Base-by-base conservation (phyloP, 2,797 vertebrate species). In the Oreochromis mossambicus region DNA sequence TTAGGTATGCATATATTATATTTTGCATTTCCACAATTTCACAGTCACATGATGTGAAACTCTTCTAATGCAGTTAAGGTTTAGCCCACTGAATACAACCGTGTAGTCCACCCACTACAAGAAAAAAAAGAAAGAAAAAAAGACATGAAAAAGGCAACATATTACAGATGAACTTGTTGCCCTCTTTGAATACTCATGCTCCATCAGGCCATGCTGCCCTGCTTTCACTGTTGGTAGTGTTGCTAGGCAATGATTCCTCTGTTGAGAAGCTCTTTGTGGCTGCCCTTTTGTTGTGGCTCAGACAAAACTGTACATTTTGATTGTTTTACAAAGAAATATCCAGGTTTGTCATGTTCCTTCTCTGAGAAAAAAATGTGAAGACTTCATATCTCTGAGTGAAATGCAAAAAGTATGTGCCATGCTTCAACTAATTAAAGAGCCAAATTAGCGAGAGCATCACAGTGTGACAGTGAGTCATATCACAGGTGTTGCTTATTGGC, bases 161-260 rank as follows among this genome's bases (percentile, higher is more conserved):
- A n/a, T 50, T 51, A 75, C 46, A 82, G 38, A 75, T 36, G 4
- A 73, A 61, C 38, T 38, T 24, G 4, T 41, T 81, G 55, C 32
- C 24, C 19, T 36, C 17, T 79, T 77, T 81, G 26, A 82, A 81
- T 38, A 14, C 29, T 76, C 10, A 54, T 76, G 66, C 77, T 58
- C 50, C 73, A 80, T 78, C 46, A 56, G 21, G 84, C 48, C 55
- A 73, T 32, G 46, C 63, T 88, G 41, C 36, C 38, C 63, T 26
- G 80, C 55, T 73, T 75, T 75, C 70, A 32, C 70, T 51, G 26
- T 51, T 75, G 70, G 77, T 84, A 58, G 79, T 50, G 86, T 94
- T 92, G 88, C 85, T 86, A 92, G 83, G 90, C 87, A 90, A 90
- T 92, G 15, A 34, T 46, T 80, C 29, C 68, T 86, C 51, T 46